phyloP scores from a whole-genome alignment of 2,797 vertebrate genomes.

The Macrochelys suwanniensis region DNA sequence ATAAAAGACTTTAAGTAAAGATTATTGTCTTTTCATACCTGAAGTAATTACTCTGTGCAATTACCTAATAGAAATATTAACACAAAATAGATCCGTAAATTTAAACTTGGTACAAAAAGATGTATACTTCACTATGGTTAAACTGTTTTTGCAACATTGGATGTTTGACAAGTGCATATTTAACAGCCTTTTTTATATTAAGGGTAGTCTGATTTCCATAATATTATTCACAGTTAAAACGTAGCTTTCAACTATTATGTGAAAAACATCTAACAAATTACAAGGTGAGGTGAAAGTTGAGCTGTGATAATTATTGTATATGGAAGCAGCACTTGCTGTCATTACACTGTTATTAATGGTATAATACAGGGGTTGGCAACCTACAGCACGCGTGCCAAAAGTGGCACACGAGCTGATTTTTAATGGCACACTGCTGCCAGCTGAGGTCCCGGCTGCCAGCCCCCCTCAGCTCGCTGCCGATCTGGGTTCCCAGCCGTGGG shows the following conservation, averaged over 20 bases:
- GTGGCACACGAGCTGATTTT: too few relatives aligned
- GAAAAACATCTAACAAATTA: background rate
- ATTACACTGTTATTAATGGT: background rate
- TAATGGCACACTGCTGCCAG: too few relatives aligned
- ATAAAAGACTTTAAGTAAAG: slow-evolving; percentile 55
- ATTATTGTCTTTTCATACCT: slow-evolving; percentile 26
- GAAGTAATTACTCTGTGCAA: slow-evolving; percentile 50
- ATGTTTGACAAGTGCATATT: slow-evolving; percentile 12
- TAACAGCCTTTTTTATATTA: background rate
- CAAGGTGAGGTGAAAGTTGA: background rate
- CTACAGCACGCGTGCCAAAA: too few relatives aligned
- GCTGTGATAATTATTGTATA: background rate
- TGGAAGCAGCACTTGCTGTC: background rate
- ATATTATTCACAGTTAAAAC: background rate
- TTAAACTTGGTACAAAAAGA: slow-evolving; percentile 6
- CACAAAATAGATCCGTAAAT: background rate
- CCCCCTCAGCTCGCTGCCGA: too few relatives aligned
- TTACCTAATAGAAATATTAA: background rate
- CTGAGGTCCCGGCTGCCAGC: too few relatives aligned
- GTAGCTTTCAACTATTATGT: background rate
- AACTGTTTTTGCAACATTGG: slow-evolving; percentile 9
- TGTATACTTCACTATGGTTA: background rate
- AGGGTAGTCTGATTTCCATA: background rate
- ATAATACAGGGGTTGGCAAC: too few relatives aligned
- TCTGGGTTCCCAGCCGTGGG: too few relatives aligned